Conservation (phyloP, 2,888 invertebrate genomes). For the Ormyrus pomaceus region DNA sequence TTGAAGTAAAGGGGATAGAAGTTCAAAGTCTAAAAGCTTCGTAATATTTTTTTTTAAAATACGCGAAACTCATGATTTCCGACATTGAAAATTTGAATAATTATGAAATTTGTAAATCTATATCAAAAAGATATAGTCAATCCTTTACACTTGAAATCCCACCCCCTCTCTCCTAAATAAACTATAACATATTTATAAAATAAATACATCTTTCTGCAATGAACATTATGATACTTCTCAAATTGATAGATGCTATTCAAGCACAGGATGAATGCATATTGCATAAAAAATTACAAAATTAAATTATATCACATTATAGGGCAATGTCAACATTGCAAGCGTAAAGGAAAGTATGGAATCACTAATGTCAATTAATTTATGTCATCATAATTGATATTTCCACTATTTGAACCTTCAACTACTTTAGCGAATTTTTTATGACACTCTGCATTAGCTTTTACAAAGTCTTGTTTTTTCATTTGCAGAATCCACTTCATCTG, state of each 20-base stretch:
- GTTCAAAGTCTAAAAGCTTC: too few species aligned
- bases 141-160: too few species aligned
- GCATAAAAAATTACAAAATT: conserved; percentile 45
- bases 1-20: too few species aligned
- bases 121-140: too few species aligned
- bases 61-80: too few species aligned
- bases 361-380: conserved; percentile 46
- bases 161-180: too few species aligned
- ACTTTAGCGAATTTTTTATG: conserved; percentile 63
- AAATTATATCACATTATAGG: conserved; percentile 46
- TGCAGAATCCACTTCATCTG: conserved; percentile 71
- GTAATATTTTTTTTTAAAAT: too few species aligned
- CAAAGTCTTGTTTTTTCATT: conserved; percentile 68
- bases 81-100: too few species aligned
- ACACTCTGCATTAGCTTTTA: conserved; percentile 62
- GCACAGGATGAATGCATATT: conserved; percentile 29
- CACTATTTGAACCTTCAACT: conserved; percentile 59
- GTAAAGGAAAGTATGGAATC: background rate
- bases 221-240: conserved; percentile 3
- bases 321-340: conserved; percentile 30
- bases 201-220: background rate
- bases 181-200: too few species aligned
- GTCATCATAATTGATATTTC: conserved; percentile 63
- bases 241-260: conserved; percentile 18
- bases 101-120: too few species aligned